Percentiles rank a stretch among this genome's conserved stretches.
Evolutionary conservation across 2,797 vertebrate species (phyloP).

Genomic region (Knipowitschia caucasica): DNA sequence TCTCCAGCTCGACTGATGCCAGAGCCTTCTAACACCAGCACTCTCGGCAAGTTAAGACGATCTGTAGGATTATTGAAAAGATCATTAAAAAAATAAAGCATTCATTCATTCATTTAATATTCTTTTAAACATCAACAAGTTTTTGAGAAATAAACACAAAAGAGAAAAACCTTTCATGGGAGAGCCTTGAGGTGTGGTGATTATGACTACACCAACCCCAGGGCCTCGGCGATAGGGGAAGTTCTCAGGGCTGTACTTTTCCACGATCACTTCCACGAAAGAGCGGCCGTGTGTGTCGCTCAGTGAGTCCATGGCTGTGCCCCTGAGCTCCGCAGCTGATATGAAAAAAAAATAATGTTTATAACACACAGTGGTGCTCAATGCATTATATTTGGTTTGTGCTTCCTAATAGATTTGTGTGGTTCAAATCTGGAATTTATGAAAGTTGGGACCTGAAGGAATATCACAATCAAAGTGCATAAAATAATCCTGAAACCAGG

Average conservation of each 20-base stretch:
- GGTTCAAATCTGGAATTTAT: too few species aligned
- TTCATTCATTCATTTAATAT: background rate
- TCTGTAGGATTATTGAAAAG: slow-evolving; percentile 76
- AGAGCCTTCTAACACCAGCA: slow-evolving; percentile 89
- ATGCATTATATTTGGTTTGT: too few species aligned
- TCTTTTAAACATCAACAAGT: too few species aligned
- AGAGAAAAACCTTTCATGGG: slow-evolving; percentile 90
- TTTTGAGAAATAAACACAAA: background rate
- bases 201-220: slow-evolving; percentile 88
- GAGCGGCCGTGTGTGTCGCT: slow-evolving; percentile 82
- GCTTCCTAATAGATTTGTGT: too few species aligned
- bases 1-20: slow-evolving; percentile 94
- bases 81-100: background rate
- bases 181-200: slow-evolving; percentile 89
- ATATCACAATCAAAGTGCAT: too few species aligned
- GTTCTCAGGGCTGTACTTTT: slow-evolving; percentile 98
- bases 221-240: slow-evolving; percentile 92
- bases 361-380: too few species aligned
- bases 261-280: slow-evolving; percentile 96
- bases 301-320: slow-evolving; percentile 79
- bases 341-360: background rate
- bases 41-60: slow-evolving; percentile 92
- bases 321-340: background rate
- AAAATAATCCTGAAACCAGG: too few species aligned
- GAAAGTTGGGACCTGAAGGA: too few species aligned